Percentiles rank a stretch among this genome's conserved stretches.
Evolutionary conservation across 2,797 vertebrate genomes (phyloP).

Genomic region (Propithecus perrieri): DNA sequence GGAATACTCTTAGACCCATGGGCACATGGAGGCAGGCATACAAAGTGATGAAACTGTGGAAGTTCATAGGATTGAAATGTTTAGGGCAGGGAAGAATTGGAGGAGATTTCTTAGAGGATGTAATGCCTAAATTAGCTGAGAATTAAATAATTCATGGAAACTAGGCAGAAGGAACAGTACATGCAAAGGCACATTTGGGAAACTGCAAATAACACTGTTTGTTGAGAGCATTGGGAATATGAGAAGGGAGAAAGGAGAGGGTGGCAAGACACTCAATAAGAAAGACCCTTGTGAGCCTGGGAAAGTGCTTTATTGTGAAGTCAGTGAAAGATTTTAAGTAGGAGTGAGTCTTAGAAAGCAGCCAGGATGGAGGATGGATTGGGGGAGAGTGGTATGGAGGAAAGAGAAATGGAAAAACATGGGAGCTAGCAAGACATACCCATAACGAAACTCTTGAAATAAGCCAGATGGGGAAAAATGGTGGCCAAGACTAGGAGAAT

Average conservation of each 20-base stretch:
- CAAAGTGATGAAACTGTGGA: background rate
- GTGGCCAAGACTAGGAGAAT: background rate
- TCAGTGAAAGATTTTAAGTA: constrained; percentile 33
- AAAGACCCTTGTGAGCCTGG: background rate
- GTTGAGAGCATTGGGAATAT: background rate
- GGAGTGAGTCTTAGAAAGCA: constrained; percentile 4
- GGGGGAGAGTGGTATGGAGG: background rate
- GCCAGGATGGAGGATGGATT: background rate
- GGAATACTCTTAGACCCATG: background rate
- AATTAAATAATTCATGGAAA: constrained; percentile 49
- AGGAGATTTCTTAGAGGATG: background rate
- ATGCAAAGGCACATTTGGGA: constrained; percentile 7
- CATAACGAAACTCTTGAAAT: constrained; percentile 24
- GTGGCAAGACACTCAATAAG: background rate
- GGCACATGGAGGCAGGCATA: background rate
- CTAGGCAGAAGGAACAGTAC: constrained; percentile 11
- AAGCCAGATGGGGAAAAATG: background rate
- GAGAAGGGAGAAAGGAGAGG: background rate
- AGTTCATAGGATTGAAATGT: background rate
- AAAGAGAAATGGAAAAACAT: background rate
- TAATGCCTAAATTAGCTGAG: constrained; percentile 18
- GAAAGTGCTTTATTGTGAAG: constrained; percentile 39
- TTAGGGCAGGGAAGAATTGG: constrained; percentile 8
- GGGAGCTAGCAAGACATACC: background rate
- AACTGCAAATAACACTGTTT: background rate